Evolutionary conservation across 2,113 vertebrate genomes (phyloP).

Genomic region (Fregetta grallaria): DNA sequence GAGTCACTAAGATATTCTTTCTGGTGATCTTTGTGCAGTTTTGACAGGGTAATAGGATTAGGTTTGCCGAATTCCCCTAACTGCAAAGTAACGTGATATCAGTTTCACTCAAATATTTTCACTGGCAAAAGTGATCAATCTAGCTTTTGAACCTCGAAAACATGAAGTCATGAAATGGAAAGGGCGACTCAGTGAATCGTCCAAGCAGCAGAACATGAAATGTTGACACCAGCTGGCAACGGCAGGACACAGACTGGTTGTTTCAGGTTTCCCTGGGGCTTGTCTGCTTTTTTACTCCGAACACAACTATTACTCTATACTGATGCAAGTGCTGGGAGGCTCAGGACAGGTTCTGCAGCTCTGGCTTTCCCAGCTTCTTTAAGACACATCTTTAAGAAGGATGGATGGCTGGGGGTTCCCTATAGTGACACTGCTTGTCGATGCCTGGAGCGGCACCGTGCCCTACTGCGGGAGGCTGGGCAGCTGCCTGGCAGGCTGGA

Average conservation of each 20-base stretch:
- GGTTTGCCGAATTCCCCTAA: constrained; percentile 65
- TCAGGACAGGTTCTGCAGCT: neutral
- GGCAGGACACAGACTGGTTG: neutral
- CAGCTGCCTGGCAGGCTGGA: neutral
- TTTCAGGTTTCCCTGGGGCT: neutral
- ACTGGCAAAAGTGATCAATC: constrained; percentile 45
- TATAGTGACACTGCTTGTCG: neutral
- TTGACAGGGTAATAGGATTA: constrained; percentile 67
- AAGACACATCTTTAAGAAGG: neutral
- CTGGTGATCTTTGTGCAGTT: constrained; percentile 33
- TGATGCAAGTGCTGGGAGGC: neutral
- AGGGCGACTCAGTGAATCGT: constrained; percentile 40
- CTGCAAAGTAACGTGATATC: constrained; percentile 63
- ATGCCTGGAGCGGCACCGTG: neutral
- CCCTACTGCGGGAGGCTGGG: neutral
- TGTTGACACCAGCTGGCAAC: neutral
- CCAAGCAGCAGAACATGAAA: constrained; percentile 49
- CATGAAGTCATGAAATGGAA: constrained; percentile 34
- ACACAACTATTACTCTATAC: neutral
- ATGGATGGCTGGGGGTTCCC: neutral
- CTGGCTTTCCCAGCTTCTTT: neutral
- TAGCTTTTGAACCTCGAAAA: constrained; percentile 42
- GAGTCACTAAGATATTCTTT: constrained; percentile 41
- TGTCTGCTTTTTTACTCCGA: neutral
- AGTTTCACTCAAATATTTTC: constrained; percentile 65